These are phyloP conservation scores for Homarus gammarus DNA, from an alignment of 2,888 invertebrate genomes.

Conservation along the genomic window DNA sequence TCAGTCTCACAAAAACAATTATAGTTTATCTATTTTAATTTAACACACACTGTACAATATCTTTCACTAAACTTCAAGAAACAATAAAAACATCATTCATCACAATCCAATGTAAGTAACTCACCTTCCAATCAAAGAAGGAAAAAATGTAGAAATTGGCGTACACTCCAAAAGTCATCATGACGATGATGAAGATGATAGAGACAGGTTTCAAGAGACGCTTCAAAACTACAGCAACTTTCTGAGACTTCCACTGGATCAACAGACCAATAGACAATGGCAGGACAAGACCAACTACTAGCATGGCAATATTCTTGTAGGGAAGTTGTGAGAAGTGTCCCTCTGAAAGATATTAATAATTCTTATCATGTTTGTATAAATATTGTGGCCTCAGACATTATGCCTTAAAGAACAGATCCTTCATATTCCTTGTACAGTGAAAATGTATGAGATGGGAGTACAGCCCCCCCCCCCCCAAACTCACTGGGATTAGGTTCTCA, in stretches of 20 bases:
- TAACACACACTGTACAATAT: background rate
- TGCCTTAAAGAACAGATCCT: too few species aligned
- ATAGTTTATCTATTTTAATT: background rate
- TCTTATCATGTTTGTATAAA: background rate
- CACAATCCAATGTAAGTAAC: background rate
- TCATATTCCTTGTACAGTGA: too few species aligned
- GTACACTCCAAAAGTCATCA: constrained; percentile 86
- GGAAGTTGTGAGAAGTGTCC: constrained; percentile 82
- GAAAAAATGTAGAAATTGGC: constrained; percentile 94
- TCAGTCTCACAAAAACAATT: background rate
- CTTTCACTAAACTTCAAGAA: background rate
- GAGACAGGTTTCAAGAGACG: constrained; percentile 92
- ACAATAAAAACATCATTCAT: background rate
- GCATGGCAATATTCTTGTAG: constrained; percentile 86
- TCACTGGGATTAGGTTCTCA: too few species aligned
- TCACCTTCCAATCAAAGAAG: constrained; percentile 92
- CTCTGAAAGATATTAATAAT: constrained; percentile 45
- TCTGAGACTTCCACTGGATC: constrained; percentile 83
- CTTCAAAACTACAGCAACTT: constrained; percentile 85
- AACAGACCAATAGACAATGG: constrained; percentile 86
- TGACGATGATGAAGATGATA: constrained; percentile 84
- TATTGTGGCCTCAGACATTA: too few species aligned
- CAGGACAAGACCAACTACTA: constrained; percentile 87
- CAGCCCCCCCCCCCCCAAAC: too few species aligned
- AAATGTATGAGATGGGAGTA: too few species aligned